Percentiles rank a stretch among this genome's conserved stretches.
These are phyloP conservation scores for Geococcyx californianus DNA, from an alignment of 2,113 vertebrate species.

Conservation along the genomic window DNA sequence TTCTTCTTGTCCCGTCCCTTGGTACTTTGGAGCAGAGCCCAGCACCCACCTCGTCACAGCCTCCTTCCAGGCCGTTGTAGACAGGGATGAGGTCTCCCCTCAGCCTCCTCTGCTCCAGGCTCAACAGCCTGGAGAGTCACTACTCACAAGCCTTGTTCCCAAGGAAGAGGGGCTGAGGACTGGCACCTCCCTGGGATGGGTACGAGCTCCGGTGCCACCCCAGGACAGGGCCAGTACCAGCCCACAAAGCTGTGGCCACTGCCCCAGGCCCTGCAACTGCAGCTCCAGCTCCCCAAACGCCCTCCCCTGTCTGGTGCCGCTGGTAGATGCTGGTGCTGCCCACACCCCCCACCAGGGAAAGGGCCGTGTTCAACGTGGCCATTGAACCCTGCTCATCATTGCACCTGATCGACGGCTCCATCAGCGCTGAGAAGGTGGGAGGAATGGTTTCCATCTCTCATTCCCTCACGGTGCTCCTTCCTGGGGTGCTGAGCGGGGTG, in stretches of 20 bases:
- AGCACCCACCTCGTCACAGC: too few species aligned
- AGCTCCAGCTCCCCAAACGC: neutral
- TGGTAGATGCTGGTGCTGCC: neutral
- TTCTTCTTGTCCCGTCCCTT: too few species aligned
- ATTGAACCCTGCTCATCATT: neutral
- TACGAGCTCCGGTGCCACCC: neutral
- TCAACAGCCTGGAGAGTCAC: too few species aligned
- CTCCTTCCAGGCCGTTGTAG: too few species aligned
- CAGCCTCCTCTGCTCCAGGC: too few species aligned
- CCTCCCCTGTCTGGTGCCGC: neutral
- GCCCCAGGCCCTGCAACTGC: rapidly evolving
- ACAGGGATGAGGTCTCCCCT: too few species aligned
- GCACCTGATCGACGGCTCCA: neutral
- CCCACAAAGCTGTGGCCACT: rapidly evolving
- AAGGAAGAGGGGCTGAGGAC: neutral
- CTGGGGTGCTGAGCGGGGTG: neutral
- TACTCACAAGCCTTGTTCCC: too few species aligned
- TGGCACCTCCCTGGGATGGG: neutral
- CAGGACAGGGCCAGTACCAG: too few species aligned
- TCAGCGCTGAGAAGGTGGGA: neutral
- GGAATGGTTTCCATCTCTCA: neutral
- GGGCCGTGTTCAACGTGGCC: neutral
- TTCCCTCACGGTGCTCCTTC: neutral
- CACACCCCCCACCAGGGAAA: rapidly evolving
- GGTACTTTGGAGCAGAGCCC: too few species aligned